These are phyloP conservation scores for Azorinus chamasolen DNA, from an alignment of 2,888 invertebrate genomes.

Conservation along the genomic window DNA sequence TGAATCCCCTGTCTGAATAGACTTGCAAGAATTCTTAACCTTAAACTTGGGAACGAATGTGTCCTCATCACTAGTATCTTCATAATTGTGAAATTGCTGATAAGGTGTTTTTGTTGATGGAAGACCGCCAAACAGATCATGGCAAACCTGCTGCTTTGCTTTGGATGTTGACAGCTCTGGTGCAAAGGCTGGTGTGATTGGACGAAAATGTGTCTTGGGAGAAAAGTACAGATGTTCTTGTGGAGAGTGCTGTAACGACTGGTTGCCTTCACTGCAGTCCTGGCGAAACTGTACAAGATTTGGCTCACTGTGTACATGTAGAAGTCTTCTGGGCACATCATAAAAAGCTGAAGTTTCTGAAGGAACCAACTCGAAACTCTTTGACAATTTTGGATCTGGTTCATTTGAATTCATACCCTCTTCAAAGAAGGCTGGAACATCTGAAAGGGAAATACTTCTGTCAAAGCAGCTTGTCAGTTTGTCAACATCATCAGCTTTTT, in stretches of 20 bases:
- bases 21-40: slow-evolving; percentile 88
- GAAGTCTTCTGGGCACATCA: slow-evolving; percentile 73
- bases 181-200: slow-evolving; percentile 88
- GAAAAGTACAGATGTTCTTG: slow-evolving; percentile 92
- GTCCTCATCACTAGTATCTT: slow-evolving; percentile 60
- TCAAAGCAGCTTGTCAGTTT: slow-evolving; percentile 39
- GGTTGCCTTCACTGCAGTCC: slow-evolving; percentile 49
- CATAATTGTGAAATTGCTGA: slow-evolving; percentile 63
- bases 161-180: slow-evolving; percentile 38
- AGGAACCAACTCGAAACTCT: slow-evolving; percentile 76
- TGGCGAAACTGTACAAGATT: slow-evolving; percentile 62
- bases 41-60: slow-evolving; percentile 91
- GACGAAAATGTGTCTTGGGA: slow-evolving; percentile 93
- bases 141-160: slow-evolving; percentile 46
- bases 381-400: slow-evolving; percentile 62
- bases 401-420: slow-evolving; percentile 32
- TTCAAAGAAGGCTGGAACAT: slow-evolving; percentile 57
- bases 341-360: slow-evolving; percentile 81
- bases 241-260: slow-evolving; percentile 75
- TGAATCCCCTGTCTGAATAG: slow-evolving; percentile 88
- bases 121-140: slow-evolving; percentile 77
- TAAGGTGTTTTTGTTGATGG: slow-evolving; percentile 70
- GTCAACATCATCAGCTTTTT: slow-evolving; percentile 36
- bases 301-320: slow-evolving; percentile 80
- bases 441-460: slow-evolving; percentile 66